phyloP scores from a whole-genome alignment of 2,888 invertebrate genomes.

The Rhingia rostrata region DNA sequence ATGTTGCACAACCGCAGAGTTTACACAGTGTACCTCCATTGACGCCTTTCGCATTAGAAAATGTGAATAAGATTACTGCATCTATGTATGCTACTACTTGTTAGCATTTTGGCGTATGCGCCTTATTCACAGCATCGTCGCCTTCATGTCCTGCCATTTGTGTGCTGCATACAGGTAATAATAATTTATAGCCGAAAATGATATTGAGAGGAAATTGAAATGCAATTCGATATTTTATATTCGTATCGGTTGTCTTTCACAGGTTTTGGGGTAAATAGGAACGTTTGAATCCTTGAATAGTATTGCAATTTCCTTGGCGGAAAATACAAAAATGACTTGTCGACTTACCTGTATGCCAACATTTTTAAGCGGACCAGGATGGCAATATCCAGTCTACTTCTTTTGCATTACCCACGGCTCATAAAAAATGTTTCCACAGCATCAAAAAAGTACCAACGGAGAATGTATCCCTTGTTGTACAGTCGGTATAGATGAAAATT shows the following conservation, averaged over 20 bases:
- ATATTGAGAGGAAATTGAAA: conserved; percentile 73
- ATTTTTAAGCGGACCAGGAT: not conserved
- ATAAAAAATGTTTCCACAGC: conserved; percentile 32
- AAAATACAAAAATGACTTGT: conserved; percentile 39
- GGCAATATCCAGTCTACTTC: conserved; percentile 20
- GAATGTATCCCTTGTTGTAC: too few species aligned
- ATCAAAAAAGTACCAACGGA: not conserved
- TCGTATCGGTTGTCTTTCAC: conserved; percentile 3
- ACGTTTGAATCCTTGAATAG: conserved; percentile 23
- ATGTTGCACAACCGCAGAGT: conserved; percentile 41
- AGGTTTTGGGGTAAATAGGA: conserved; percentile 11
- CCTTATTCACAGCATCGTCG: conserved; percentile 37
- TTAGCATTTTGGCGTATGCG: not conserved
- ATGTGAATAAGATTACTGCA: conserved; percentile 51
- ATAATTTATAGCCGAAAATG: conserved; percentile 72
- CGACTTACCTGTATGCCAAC: conserved; percentile 8
- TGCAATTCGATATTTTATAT: conserved; percentile 65
- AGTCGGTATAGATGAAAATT: conserved; percentile 7
- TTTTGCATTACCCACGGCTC: not conserved
- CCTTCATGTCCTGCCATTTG: conserved; percentile 55
- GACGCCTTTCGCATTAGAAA: conserved; percentile 38
- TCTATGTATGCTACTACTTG: not conserved
- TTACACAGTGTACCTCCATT: conserved; percentile 25
- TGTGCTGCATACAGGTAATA: conserved; percentile 57
- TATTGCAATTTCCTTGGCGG: conserved; percentile 41